Base-by-base conservation (phyloP, 2,888 invertebrate genomes). In the Taphrorychus bicolor region DNA sequence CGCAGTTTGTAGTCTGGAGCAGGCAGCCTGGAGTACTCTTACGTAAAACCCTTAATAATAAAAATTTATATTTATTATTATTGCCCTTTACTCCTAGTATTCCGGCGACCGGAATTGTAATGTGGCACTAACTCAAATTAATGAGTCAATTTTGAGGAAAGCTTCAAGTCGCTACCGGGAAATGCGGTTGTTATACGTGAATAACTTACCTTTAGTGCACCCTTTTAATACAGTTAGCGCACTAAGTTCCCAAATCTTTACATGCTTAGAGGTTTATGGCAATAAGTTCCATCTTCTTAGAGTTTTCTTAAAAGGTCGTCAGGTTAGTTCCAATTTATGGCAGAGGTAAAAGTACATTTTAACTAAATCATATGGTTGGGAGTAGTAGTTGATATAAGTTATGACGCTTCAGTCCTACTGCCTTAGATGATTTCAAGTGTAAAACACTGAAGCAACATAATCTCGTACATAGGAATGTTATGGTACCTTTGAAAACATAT, bases 171-270 rank as follows among this genome's bases (percentile, higher is more conserved):
- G 61, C 58, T 62, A 51, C 54, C 40, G 49, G 58, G 14, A 51
- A 67, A 52, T 58, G 56, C 45, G 60, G 68, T 67, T 64, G 67
- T 72, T 69, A 69, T 65, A 68, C 65, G 57, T 68, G 70, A 69
- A 70, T 67, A 65, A 65, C 65, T 45, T 66, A 53, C 56, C 63
- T 62, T 60, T 59, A 32, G 53, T 23, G 22, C 48, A 57, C 58
- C 61, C 22, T 68, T 68, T 65, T 63, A 62, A 58, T 52, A 58
- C 66, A 63, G 59, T 45, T 22, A 45, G 22, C 45, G 58, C 45
- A 56, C 16, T 56, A 56, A 56, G 9, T 56, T 32, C 21, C 32
- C 45, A 58, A 45, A 45, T 58, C 58, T 45, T 58, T 11, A 58
- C 24, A 54, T 45, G 45, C 45, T 45, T 32, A 32, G 32, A 7